phyloP scores from a whole-genome alignment of 2,113 vertebrate genomes.

The Sporophila hypoxantha region DNA sequence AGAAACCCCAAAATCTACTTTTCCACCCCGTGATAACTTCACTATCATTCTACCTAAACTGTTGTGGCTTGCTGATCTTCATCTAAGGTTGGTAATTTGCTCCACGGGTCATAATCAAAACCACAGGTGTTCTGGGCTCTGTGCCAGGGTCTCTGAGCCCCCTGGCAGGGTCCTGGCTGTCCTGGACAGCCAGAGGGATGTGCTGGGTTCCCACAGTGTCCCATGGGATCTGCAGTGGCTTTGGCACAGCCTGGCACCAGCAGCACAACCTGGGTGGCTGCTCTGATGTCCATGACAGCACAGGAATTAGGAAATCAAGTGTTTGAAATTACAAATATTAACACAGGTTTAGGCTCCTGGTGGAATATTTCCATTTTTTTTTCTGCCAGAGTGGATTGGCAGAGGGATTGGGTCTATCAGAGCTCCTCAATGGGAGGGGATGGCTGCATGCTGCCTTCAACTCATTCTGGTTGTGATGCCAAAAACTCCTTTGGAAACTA shows the following conservation, averaged over 20 bases:
- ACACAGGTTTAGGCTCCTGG: neutral
- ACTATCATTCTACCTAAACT: too few species aligned
- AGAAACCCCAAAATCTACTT: too few species aligned
- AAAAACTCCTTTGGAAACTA: neutral
- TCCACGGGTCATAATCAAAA: too few species aligned
- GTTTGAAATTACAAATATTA: neutral
- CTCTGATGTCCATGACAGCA: rapidly evolving
- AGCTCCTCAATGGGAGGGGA: neutral
- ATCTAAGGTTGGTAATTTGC: too few species aligned
- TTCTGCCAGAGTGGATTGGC: neutral
- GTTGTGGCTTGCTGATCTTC: too few species aligned
- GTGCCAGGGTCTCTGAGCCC: too few species aligned
- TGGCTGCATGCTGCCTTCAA: neutral
- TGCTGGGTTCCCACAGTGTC: neutral
- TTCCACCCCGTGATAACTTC: too few species aligned
- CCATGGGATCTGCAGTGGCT: rapidly evolving
- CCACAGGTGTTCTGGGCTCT: too few species aligned
- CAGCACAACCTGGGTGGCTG: rapidly evolving
- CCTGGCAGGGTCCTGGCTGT: too few species aligned
- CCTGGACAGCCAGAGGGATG: too few species aligned
- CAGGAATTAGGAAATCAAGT: neutral
- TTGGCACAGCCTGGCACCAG: neutral
- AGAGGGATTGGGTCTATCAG: neutral
- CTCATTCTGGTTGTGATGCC: neutral
- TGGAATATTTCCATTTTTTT: neutral